Evolutionary conservation across 2,797 vertebrate species (phyloP).

Genomic region (Chelmon rostratus): DNA sequence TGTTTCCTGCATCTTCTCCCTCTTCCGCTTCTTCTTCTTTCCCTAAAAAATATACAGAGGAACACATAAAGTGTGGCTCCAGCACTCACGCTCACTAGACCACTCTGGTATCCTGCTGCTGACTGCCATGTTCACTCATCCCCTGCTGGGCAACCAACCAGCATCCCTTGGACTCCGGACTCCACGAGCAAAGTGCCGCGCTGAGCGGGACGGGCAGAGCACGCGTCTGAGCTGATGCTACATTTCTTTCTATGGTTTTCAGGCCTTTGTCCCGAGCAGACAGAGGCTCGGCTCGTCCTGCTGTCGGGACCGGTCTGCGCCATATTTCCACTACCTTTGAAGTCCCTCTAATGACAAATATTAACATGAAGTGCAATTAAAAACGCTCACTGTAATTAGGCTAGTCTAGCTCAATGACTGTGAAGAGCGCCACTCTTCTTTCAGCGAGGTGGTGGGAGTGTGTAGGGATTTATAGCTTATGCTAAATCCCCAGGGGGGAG

Average conservation of each 20-base stretch:
- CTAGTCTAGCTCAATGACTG: slow-evolving; percentile 55
- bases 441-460: slow-evolving; percentile 74
- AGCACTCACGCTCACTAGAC: slow-evolving; percentile 88
- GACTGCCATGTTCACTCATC: slow-evolving; percentile 86
- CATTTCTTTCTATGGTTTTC: not conserved
- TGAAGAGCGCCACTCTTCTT: slow-evolving; percentile 70
- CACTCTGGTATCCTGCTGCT: slow-evolving; percentile 83
- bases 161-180: slow-evolving; percentile 75
- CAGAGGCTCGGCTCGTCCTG: not conserved
- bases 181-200: slow-evolving; percentile 61
- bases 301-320: slow-evolving; percentile 33
- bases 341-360: slow-evolving; percentile 67
- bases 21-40: slow-evolving; percentile 99
- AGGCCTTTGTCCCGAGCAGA: not conserved
- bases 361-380: slow-evolving; percentile 73
- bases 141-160: slow-evolving; percentile 82
- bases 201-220: slow-evolving; percentile 61
- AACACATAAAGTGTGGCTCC: slow-evolving; percentile 88
- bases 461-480: slow-evolving; percentile 86
- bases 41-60: slow-evolving; percentile 91
- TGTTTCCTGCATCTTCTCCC: slow-evolving; percentile 98
- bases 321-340: slow-evolving; percentile 50
- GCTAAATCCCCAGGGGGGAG: slow-evolving; percentile 84
- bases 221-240: not conserved
- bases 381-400: slow-evolving; percentile 65